Conservation (phyloP, 2,888 invertebrate genomes). For the Pachydiplax longipennis region DNA sequence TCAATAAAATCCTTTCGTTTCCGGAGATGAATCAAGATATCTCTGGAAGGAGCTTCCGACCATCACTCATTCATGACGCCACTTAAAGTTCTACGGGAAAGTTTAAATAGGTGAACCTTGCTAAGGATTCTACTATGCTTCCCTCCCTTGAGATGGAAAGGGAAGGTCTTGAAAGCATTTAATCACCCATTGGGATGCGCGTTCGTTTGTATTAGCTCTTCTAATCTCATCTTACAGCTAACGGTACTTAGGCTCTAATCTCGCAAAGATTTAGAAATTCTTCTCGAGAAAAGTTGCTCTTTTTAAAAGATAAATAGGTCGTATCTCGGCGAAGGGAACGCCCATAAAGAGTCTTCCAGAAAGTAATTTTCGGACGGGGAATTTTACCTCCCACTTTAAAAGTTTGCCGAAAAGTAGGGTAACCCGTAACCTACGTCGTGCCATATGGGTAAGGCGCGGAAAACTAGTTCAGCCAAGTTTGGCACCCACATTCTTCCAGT, state of each 20-base stretch:
- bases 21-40: background rate
- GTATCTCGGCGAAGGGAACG: no score
- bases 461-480: no score
- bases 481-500: no score
- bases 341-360: no score
- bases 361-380: no score
- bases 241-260: background rate
- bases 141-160: background rate
- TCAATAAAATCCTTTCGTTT: background rate
- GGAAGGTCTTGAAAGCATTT: background rate
- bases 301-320: no score
- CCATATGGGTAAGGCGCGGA: no score
- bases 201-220: background rate
- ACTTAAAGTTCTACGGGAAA: background rate
- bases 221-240: background rate
- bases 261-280: background rate
- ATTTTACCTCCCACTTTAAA: no score
- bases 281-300: no score
- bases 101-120: background rate
- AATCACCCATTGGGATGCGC: background rate
- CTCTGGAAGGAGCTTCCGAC: background rate
- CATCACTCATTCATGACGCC: background rate
- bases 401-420: no score
- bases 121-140: background rate
- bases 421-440: no score